Base-by-base conservation (phyloP, 2,888 invertebrate species). In the Nephrotoma appendiculata region DNA sequence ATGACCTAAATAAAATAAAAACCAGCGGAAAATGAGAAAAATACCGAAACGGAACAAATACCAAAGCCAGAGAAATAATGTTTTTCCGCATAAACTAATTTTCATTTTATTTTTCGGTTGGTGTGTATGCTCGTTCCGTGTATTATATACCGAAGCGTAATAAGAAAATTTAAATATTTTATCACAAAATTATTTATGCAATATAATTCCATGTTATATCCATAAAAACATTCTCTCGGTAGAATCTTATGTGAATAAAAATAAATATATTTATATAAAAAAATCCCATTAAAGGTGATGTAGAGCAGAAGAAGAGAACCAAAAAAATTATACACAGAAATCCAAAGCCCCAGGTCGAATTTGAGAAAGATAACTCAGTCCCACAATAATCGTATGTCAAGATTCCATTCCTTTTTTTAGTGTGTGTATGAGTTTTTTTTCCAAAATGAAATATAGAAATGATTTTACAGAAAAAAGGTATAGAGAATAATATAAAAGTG, bases 321-420 rank as follows among this genome's bases (percentile, higher is more conserved):
- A 5, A 71, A 42, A 84, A 83, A 84, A 84, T 84, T 71, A 9
- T 71, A 71, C 31, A 71, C 71, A 31, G 71, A 71, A 71, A 71
- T 71, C 71, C 31, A 84, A 84, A 42, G 84, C 84, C 85, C 85
- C 85, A 85, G 85, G 85, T 85, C 85, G 85, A 44, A 45, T 85
- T 84, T 84, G 11, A 44, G 44, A 85, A 44, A 11, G 6, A 85
- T 85, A 85, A 85, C 45, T 85, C 85, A 85, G 85, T 85, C 85
- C 85, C 85, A 44, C 44, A 85, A 85, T 85, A 85, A 85, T 85
- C 85, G 85, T 85, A 85, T 45, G 45, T 85, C 85, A 85, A 42
- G 85, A 85, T 84, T 84, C 84, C 12, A 42, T 42, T 41, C 71
- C 71, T 31, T 71, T 71, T 71, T 71, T 71, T 71, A 11, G 19